phyloP scores from a whole-genome alignment of 1,140 invertebrate genomes.

The Drosophila tsacasi region DNA sequence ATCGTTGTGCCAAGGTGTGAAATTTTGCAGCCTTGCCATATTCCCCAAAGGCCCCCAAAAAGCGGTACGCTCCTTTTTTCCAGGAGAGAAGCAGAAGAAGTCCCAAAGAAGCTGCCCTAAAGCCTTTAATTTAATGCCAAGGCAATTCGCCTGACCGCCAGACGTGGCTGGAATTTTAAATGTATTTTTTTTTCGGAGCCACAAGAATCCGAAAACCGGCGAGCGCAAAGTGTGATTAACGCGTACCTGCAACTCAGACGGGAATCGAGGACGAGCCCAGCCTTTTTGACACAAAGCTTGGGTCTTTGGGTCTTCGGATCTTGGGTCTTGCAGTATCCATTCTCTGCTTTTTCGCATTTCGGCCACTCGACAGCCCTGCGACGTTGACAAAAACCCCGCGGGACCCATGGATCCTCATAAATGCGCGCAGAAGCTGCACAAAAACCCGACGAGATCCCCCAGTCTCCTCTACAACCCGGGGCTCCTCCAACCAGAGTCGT shows the following conservation, averaged over 20 bases:
- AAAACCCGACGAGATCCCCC: conserved; percentile 60
- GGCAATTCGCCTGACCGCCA: conserved; percentile 66
- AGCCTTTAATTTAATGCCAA: conserved; percentile 73
- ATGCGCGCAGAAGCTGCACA: conserved; percentile 79
- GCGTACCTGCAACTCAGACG: conserved; percentile 68
- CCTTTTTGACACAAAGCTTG: conserved; percentile 71
- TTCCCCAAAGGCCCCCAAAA: conserved; percentile 62
- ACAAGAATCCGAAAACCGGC: conserved; percentile 59
- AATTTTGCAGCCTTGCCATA: conserved; percentile 68
- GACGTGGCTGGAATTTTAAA: conserved; percentile 76
- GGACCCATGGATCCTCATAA: conserved; percentile 42
- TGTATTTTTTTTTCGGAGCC: conserved; percentile 43
- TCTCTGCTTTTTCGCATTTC: conserved; percentile 9
- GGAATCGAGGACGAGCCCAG: conserved; percentile 47
- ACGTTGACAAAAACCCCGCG: conserved; percentile 71
- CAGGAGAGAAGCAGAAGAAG: background rate
- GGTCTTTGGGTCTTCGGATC: background rate
- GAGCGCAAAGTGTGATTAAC: conserved; percentile 76
- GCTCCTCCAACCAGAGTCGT: background rate
- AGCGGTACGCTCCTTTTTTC: conserved; percentile 25
- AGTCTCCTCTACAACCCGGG: background rate
- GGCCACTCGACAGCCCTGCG: conserved; percentile 31
- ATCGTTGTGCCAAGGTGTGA: conserved; percentile 55
- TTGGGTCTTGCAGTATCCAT: background rate
- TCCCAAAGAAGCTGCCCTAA: conserved; percentile 34